Conservation (phyloP, 2,888 invertebrate genomes). For the Byasa hedistus region DNA sequence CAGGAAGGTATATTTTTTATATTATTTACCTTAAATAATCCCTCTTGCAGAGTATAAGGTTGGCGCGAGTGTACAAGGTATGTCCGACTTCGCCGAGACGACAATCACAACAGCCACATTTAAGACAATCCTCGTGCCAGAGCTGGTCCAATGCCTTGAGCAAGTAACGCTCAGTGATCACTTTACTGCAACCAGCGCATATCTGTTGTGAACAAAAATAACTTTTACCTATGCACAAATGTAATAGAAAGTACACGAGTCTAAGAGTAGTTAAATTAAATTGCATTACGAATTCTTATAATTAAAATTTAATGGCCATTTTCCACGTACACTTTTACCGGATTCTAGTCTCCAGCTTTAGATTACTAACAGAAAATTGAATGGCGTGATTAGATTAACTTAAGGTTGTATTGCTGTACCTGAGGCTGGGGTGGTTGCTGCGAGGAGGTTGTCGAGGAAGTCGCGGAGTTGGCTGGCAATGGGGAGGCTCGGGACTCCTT, state of each 20-base stretch:
- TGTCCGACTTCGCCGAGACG: conserved; percentile 97
- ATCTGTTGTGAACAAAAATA: conserved; percentile 74
- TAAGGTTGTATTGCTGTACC: conserved; percentile 40
- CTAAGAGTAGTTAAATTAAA: too few species aligned
- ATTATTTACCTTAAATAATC: conserved; percentile 96
- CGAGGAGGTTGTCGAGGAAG: conserved; percentile 46
- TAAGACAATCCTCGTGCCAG: conserved; percentile 99
- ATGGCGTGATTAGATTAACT: not conserved
- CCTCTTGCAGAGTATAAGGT: conserved; percentile 96
- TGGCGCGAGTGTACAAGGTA: conserved; percentile 96
- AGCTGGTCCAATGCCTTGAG: conserved; percentile 95
- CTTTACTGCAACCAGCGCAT: conserved; percentile 96
- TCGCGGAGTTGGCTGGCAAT: conserved; percentile 60
- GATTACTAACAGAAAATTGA: not conserved
- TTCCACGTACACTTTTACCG: too few species aligned
- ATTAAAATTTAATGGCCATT: too few species aligned
- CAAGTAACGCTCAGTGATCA: conserved; percentile 94
- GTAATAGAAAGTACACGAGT: too few species aligned
- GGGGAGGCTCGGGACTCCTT: conserved; percentile 82
- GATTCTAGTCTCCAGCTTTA: not conserved
- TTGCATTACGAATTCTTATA: too few species aligned
- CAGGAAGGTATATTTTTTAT: too few species aligned
- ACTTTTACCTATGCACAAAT: not conserved
- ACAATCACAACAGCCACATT: conserved; percentile 98
- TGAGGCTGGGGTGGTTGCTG: conserved; percentile 62